Evolutionary conservation across 37 sponge, comb jelly and placozoan species (phyloP), one percentile per base, ranked within the genome.

Genomic region (Axinella damicornis): DNA sequence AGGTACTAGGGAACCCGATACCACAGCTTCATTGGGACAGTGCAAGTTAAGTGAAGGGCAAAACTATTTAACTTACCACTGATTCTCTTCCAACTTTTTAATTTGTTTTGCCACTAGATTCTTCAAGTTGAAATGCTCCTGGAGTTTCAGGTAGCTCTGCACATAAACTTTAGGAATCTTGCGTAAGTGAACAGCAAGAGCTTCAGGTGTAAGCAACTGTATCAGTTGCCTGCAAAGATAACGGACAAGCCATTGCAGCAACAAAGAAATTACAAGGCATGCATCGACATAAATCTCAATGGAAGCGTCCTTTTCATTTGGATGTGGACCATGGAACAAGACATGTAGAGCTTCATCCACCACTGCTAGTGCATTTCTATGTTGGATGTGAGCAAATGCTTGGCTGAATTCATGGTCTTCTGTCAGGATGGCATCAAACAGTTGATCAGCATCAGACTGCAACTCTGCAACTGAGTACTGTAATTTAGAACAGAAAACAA

Each of bases 41-140:
- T n/a, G n/a, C n/a, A n/a, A n/a, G n/a, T 9, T n/a, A n/a, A n/a
- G n/a, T n/a, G n/a, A n/a, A n/a, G n/a, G n/a, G n/a, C n/a, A n/a
- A n/a, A n/a, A n/a, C n/a, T n/a, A n/a, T n/a, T n/a, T 12, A 4
- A 69, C 60, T 81, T 54, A 68, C 56, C 72, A 41, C 4, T 71
- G 39, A 68, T 72, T 53, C 20, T 57, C 33, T 52, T 77, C 30
- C 5, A 69, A 31, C 24, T 52, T 40, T 17, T 21, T n/a, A 2
- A 75, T 14, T 22, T 81, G 76, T 17, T 39, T 73, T 21, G 41
- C 38, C 18, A 93, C 73, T 37, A 93, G 59, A 14, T 79, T 73
- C 60, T 88, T 89, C 39, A 93, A 35, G 46, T 72, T 69, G 62
- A 93, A 93, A 72, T 93, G 94, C 27, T 61, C 54, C 71, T 93